These are phyloP conservation scores for Lasioglossum oenotherae DNA, from an alignment of 2,888 invertebrate genomes.

Conservation along the genomic window DNA sequence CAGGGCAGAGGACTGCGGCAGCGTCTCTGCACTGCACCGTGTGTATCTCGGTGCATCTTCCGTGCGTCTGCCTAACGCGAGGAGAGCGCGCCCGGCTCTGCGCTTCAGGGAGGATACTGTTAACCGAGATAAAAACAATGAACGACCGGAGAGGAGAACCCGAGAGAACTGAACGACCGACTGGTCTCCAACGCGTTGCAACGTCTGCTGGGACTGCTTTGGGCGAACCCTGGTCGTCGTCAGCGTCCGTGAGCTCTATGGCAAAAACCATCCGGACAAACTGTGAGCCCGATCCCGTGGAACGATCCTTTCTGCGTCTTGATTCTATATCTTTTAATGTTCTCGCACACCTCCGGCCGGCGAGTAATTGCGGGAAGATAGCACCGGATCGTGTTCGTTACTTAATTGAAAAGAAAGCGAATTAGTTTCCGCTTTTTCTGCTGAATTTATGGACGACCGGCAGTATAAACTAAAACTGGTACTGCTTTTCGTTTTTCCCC, in stretches of 20 bases:
- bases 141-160: constrained; percentile 13
- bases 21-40: not conserved
- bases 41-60: not conserved
- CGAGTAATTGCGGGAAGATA: constrained; percentile 35
- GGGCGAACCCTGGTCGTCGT: constrained; percentile 15
- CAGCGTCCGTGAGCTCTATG: not conserved
- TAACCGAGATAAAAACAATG: constrained; percentile 52
- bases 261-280: constrained; percentile 44
- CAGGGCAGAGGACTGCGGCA: not conserved
- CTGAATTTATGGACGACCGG: not conserved
- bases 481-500: not conserved
- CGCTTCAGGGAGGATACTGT: constrained; percentile 43
- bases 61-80: constrained; percentile 27
- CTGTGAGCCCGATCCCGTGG: not conserved
- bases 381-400: constrained; percentile 13
- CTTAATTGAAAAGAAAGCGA: constrained; percentile 27
- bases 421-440: constrained; percentile 16
- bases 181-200: constrained; percentile 1
- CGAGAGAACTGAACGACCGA: constrained; percentile 16
- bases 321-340: constrained; percentile 4
- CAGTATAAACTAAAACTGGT: constrained; percentile 3
- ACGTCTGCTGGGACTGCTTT: constrained; percentile 32
- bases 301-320: not conserved
- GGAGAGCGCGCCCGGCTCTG: constrained; percentile 20
- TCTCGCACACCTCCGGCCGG: not conserved